Conservation (phyloP, 2,797 vertebrate genomes). For the Lacerta viridis region DNA sequence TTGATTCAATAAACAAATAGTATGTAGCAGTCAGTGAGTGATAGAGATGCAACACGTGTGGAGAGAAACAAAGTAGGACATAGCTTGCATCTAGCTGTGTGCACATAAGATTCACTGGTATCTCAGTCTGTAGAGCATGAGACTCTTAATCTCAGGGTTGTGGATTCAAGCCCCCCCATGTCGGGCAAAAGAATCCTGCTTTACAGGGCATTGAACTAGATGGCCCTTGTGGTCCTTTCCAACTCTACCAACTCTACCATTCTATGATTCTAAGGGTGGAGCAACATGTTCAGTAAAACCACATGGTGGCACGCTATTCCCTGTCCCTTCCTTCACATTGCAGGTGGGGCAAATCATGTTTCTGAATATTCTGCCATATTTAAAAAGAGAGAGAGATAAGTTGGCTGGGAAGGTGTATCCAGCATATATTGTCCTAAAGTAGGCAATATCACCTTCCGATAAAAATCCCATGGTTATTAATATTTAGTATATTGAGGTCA, state of each 20-base stretch:
- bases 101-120: too few relatives aligned
- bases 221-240: too few relatives aligned
- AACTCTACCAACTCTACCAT: too few relatives aligned
- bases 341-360: background rate
- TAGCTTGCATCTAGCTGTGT: background rate
- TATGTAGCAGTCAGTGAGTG: background rate
- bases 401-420: background rate
- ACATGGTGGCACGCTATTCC: background rate
- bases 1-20: conserved; percentile 38
- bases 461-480: conserved; percentile 4
- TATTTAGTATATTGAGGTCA: conserved; percentile 25
- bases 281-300: background rate
- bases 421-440: background rate
- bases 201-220: too few relatives aligned
- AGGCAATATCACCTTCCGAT: background rate
- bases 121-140: too few relatives aligned
- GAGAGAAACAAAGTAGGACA: background rate
- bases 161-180: too few relatives aligned
- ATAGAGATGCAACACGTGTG: background rate
- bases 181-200: too few relatives aligned
- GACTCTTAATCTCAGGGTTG: too few relatives aligned
- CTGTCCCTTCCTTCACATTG: background rate
- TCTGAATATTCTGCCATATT: background rate
- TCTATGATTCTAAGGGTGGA: background rate
- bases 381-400: background rate